A percentile compares a stretch with the other conserved stretches of the same genome.
Conservation (phyloP, 2,113 vertebrate species). For the Corydoras maculifer region DNA sequence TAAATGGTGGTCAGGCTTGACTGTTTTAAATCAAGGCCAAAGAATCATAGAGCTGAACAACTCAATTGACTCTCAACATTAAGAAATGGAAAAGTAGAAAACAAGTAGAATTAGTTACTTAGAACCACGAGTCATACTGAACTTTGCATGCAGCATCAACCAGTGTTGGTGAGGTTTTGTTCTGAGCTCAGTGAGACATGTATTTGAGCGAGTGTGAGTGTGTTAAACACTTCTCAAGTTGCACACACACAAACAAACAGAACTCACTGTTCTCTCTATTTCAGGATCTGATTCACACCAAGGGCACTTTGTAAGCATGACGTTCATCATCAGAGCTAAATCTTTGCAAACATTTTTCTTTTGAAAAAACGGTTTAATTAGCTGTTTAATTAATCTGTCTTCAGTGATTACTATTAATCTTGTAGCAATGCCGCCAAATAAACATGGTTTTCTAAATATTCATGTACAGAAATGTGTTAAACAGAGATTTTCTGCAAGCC, state of each 20-base stretch:
- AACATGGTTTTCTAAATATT: no score
- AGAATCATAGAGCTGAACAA: no score
- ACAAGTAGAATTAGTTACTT: not conserved
- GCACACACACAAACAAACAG: constrained; percentile 24
- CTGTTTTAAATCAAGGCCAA: no score
- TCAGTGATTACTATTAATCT: no score
- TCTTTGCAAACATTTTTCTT: constrained; percentile 2
- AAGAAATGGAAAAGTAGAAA: no score
- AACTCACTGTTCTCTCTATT: constrained; percentile 35
- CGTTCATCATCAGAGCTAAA: constrained; percentile 25
- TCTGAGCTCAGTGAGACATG: not conserved
- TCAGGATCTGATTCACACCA: constrained; percentile 38
- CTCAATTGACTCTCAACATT: no score
- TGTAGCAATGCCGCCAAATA: no score
- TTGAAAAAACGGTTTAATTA: no score
- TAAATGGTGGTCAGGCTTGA: no score
- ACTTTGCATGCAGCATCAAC: not conserved
- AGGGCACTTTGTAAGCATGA: constrained; percentile 26
- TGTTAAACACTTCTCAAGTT: constrained; percentile 26
- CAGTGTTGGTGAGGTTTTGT: not conserved
- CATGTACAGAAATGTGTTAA: no score
- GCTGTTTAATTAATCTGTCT: no score
- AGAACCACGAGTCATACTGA: not conserved
- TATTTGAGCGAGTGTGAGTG: not conserved
- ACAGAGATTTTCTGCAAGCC: no score